Base-by-base conservation (phyloP, 2,888 invertebrate species). In the Priocnemis perturbator region DNA sequence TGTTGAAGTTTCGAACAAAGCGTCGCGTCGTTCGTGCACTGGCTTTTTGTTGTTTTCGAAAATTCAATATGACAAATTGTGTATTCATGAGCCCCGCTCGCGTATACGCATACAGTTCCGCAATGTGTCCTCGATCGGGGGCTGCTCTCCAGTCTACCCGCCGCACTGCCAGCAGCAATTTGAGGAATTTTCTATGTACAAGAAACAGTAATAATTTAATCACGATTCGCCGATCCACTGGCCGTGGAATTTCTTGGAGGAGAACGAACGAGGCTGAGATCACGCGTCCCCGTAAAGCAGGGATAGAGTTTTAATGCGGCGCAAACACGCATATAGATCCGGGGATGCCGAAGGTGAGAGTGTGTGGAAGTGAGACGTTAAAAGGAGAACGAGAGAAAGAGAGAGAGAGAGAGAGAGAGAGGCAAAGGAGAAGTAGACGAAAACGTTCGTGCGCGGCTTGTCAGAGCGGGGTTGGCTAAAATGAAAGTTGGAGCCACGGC, bases 401-500 rank as follows among this genome's bases (percentile, higher is more conserved):
- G 57, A 64, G 20, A 45, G 55, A 57, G 61, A 53, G 15, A 63
- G 58, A 58, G 56, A 45, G 23, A 15, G 56, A 44, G 23, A 5
- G 45, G 58, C 63, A 53, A 71, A 58, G 74, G 69, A 64, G 77
- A 71, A 71, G 74, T 68, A 67, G 74, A 74, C 66, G 79, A 77
- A 80, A 79, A 80, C 74, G 78, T 80, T 80, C 75, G 80, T 80
- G 80, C 71, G 66, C 75, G 78, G 76, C 62, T 77, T 75, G 80
- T 77, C 75, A 77, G 80, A 60, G 55, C 71, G 69, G 75, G 78
- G 77, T 74, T 77, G 85, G 86, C 85, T 88, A 88, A 88, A 89
- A 88, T 86, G 88, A 89, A 89, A 88, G 88, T 89, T 89, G 85
- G 86, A 84, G 84, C 86, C 83, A 85, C 85, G 85, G 88, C 85